Conservation (phyloP, 1,140 invertebrate genomes). For the Drosophila malerkotliana region DNA sequence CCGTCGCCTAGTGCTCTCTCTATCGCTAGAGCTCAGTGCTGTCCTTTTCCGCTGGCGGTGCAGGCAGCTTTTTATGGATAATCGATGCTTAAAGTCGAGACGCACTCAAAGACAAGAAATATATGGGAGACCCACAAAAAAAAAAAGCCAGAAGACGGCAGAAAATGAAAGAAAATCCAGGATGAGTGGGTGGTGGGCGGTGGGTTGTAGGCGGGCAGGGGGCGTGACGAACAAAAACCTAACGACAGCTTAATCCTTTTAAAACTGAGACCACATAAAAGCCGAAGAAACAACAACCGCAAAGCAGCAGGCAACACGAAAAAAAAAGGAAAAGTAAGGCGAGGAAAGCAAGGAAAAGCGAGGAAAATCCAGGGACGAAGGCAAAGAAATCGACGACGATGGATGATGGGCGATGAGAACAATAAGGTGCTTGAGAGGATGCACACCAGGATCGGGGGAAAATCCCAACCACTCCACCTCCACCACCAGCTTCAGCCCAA, state of each 20-base stretch:
- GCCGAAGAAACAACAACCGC: constrained; percentile 41
- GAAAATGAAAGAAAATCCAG: background rate
- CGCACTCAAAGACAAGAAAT: constrained; percentile 35
- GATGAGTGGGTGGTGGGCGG: background rate
- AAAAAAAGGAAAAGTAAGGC: constrained; percentile 8
- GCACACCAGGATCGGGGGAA: constrained; percentile 16
- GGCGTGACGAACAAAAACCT: constrained; percentile 54
- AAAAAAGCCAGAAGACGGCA: no score
- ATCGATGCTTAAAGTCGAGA: constrained; percentile 70
- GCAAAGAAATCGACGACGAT: constrained; percentile 47
- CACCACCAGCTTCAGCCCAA: no score
- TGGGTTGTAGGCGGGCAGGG: background rate
- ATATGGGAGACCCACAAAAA: background rate
- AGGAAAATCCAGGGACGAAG: background rate
- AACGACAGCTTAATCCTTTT: constrained; percentile 78
- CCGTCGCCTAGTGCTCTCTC: background rate
- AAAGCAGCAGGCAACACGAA: constrained; percentile 33
- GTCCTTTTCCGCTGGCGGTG: constrained; percentile 13
- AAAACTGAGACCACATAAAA: constrained; percentile 77
- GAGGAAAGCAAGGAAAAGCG: background rate
- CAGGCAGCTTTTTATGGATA: constrained; percentile 60
- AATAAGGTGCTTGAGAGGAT: constrained; percentile 66
- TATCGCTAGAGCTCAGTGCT: background rate
- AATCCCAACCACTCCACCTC: background rate
- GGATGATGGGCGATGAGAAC: constrained; percentile 60